These are phyloP conservation scores for Larimichthys crocea DNA, from an alignment of 2,113 vertebrate species.

Conservation along the genomic window DNA sequence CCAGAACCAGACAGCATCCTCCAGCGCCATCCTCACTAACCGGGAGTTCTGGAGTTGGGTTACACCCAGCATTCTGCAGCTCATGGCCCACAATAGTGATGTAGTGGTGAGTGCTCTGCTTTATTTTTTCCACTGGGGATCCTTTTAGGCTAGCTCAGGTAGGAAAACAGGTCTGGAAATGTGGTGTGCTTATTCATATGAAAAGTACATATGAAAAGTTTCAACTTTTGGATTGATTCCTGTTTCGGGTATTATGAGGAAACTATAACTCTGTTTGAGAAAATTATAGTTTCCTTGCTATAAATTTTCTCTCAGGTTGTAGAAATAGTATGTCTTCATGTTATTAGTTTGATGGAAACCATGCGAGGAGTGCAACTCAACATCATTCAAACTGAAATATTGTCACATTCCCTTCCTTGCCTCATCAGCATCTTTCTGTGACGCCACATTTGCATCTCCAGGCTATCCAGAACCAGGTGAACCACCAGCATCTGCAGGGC, in stretches of 20 bases:
- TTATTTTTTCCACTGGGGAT: neutral
- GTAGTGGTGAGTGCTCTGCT: conserved; percentile 87
- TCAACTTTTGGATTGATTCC: too few relatives aligned
- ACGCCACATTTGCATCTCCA: conserved; percentile 97
- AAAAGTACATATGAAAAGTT: neutral
- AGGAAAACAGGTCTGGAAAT: neutral
- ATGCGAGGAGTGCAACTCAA: conserved; percentile 98
- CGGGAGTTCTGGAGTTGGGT: conserved; percentile 99
- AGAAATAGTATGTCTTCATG: conserved; percentile 99
- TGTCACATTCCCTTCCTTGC: conserved; percentile 49
- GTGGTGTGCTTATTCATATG: neutral
- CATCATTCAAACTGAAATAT: conserved; percentile 76
- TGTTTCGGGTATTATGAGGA: too few relatives aligned
- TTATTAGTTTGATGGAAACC: conserved; percentile 99
- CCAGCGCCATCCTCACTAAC: conserved; percentile 94
- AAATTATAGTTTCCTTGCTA: neutral
- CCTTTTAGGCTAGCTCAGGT: neutral
- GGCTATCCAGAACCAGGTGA: conserved; percentile 97
- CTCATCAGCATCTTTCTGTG: conserved; percentile 92
- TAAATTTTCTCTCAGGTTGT: conserved; percentile 88
- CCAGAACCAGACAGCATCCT: conserved; percentile 87
- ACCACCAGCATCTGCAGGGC: conserved; percentile 93
- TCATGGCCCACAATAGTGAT: conserved; percentile 97
- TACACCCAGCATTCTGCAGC: conserved; percentile 97
- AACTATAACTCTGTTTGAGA: neutral